Base-by-base conservation (phyloP, 2,888 invertebrate genomes). In the Harpalus rufipes region DNA sequence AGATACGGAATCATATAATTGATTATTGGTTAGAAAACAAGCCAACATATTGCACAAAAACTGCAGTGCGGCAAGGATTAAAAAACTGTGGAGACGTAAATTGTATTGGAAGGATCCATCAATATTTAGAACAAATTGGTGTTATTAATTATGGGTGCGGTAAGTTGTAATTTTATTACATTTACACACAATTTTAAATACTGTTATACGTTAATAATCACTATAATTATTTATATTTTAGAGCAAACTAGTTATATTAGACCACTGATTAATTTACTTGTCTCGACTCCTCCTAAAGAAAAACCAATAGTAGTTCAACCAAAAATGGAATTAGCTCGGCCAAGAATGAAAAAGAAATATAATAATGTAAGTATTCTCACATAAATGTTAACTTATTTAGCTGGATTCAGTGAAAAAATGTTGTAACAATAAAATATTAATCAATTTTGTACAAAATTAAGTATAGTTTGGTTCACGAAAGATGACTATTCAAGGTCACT, bases 141-240 rank as follows among this genome's bases (percentile, higher is more conserved):
- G 93, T 93, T 16, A 94, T 94, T 85, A 94, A 94, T 90, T 94
- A 93, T 90, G 93, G 93, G 12, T 94, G 93, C 89, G 91, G 93
- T 92, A 90, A 90, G 90, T 89, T 68, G 74, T 25, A 56, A 21
- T 39, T 68, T 6, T 32, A 51, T 18, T 41, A 41, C 63, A 58
- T 44, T 12, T 61, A n/a, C n/a, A n/a, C n/a, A n/a, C n/a, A n/a
- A n/a, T n/a, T n/a, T n/a, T n/a, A n/a, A n/a, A n/a, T n/a, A n/a
- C n/a, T n/a, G n/a, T n/a, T 16, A 65, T 4, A 25, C 3, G 51
- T n/a, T 32, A 44, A 18, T 12, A 59, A 21, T 21, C 56, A 76
- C 39, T 85, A 65, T 68, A 78, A 41, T 85, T 85, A 79, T 72
- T 59, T 32, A 78, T 79, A 76, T 85, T 88, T 59, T 85, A 91